Percentiles rank a stretch among this genome's conserved stretches.
Conservation (phyloP, 1,140 invertebrate genomes). For the Anadara kagoshimensis region DNA sequence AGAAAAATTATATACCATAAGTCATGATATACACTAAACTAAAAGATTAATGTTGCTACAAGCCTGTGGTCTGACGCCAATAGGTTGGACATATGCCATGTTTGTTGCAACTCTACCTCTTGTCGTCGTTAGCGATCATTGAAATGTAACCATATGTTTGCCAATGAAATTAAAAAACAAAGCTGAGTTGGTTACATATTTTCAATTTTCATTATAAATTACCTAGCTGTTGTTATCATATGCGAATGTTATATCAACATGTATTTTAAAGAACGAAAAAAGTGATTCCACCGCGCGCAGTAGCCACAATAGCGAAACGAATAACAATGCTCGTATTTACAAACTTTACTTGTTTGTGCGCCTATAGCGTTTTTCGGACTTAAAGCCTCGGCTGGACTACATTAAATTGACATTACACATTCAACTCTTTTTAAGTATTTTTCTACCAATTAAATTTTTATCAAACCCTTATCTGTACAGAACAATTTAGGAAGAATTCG, state of each 20-base stretch:
- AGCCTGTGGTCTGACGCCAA: constrained; percentile 89
- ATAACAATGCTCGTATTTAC: constrained; percentile 73
- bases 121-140: constrained; percentile 93
- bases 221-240: constrained; percentile 84
- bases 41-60: constrained; percentile 81
- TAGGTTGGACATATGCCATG: constrained; percentile 94
- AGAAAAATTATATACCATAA: constrained; percentile 93
- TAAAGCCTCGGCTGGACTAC: constrained; percentile 83
- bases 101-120: too few relatives aligned
- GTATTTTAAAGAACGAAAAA: constrained; percentile 75
- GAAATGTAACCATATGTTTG: constrained; percentile 75
- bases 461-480: constrained; percentile 93
- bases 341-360: constrained; percentile 72
- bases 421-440: constrained; percentile 93
- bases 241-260: constrained; percentile 88
- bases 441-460: constrained; percentile 94
- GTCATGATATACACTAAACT: constrained; percentile 87
- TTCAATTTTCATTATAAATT: constrained; percentile 83
- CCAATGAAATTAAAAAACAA: constrained; percentile 73
- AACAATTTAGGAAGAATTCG: constrained; percentile 88
- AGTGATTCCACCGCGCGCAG: constrained; percentile 80
- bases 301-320: constrained; percentile 75
- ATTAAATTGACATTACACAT: constrained; percentile 87
- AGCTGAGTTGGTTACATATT: constrained; percentile 83
- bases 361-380: constrained; percentile 86